Evolutionary conservation across 2,888 invertebrate genomes (phyloP), one percentile per base, ranked within the genome.

Genomic region (Unio delphinus): DNA sequence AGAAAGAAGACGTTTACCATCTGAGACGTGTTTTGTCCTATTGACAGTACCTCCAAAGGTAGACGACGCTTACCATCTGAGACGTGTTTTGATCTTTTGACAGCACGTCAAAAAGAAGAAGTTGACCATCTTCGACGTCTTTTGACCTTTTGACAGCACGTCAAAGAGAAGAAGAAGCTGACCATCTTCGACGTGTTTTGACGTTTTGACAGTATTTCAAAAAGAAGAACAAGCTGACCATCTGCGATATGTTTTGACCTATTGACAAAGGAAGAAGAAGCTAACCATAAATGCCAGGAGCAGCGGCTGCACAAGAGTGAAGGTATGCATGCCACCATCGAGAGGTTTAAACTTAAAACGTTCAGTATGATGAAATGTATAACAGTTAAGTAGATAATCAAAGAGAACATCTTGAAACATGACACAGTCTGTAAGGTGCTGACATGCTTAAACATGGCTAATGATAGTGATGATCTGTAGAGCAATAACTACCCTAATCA

Each of bases 321-420:
- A 7, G 34, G 7, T 34, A 7, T 61, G n/a, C 69, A 78, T 73
- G 78, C 78, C 54, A 62, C 68, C 23, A 57, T 78, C 60, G 64
- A 70, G 58, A 75, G 61, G 57, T 65, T 70, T 3, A 70, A 74
- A n/a, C 63, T 80, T 64, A 75, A 80, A 45, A 78, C 68, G 28
- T 74, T 75, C 65, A 70, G 64, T 55, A 55, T 73, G 62, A 34
- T 74, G 17, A 57, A n/a, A 20, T 68, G 68, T 54, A 64, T 63
- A 58, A 65, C 56, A 34, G 45, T 57, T 17, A 34, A 28, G 2
- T 28, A 57, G 61, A 28, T 55, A 61, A 64, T 34, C 20, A 61
- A 66, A 57, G 57, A 67, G 34, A 56, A 67, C n/a, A 73, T 73
- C 55, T 57, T 77, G 61, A 68, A 70, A 66, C 70, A 68, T 30